A percentile compares a stretch with the other conserved stretches of the same genome.
These are phyloP conservation scores for Philaethria dido DNA, from an alignment of 2,888 invertebrate species.

Conservation along the genomic window DNA sequence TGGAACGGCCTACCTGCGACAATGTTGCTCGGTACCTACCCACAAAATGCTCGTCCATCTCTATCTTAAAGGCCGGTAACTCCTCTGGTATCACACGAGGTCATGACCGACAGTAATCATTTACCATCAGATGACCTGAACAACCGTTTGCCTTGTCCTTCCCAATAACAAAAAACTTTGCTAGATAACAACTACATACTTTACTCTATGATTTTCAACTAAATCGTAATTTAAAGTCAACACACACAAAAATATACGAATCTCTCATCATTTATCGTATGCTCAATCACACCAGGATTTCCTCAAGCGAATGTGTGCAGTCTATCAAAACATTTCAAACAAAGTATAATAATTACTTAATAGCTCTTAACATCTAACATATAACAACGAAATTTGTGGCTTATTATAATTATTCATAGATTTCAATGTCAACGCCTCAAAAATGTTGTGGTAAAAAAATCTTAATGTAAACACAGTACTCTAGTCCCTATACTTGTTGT, in stretches of 20 bases:
- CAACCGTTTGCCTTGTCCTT: too few relatives aligned
- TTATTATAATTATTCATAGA: constrained; percentile 47
- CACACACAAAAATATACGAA: not conserved
- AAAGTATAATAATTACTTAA: constrained; percentile 32
- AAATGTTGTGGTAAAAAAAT: constrained; percentile 31
- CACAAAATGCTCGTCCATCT: too few relatives aligned
- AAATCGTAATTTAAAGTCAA: not conserved
- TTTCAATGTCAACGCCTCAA: constrained; percentile 50
- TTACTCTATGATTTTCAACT: not conserved
- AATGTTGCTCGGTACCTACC: too few relatives aligned
- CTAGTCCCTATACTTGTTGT: constrained; percentile 31
- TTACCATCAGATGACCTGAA: too few relatives aligned
- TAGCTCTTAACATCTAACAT: constrained; percentile 30
- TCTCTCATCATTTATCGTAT: constrained; percentile 7
- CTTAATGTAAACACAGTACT: constrained; percentile 33
- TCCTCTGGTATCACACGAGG: too few relatives aligned
- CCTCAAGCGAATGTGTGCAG: constrained; percentile 33
- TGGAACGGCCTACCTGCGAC: too few relatives aligned
- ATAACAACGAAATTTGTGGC: constrained; percentile 31
- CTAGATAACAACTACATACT: too few relatives aligned
- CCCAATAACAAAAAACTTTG: too few relatives aligned
- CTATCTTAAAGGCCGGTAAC: too few relatives aligned
- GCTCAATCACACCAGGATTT: constrained; percentile 41
- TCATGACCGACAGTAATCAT: too few relatives aligned
- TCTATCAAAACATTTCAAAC: constrained; percentile 25